Base-by-base conservation (phyloP, 2,888 invertebrate species). In the Axea sp. region DNA sequence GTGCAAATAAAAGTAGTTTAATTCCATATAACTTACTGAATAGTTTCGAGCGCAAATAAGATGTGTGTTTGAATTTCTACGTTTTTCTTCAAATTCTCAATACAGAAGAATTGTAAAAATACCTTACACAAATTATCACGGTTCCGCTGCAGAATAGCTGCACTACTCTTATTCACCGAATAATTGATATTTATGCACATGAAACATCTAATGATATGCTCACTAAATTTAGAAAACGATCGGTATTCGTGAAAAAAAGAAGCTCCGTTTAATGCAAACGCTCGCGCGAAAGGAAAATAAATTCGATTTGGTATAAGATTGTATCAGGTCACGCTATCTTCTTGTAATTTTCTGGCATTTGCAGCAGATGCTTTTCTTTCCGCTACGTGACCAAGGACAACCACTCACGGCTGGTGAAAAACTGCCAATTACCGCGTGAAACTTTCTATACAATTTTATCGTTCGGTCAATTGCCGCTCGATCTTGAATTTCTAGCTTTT, bases 321-420 rank as follows among this genome's bases (percentile, higher is more conserved):
- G 55, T 71, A 71, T 71, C 47, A 22, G 28, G 71, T 62, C 55
- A 64, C 71, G 62, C 57, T 45, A 64, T 62, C 55, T 64, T 47
- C 28, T 39, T 49, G 28, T 51, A 71, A 60, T 69, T 69, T 60
- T 59, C 59, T 35, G 43, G 35, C 15, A 26, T 30, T 43, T 35
- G 33, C 30, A 12, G 9, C n/a, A 15, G 24, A 9, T 69, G 51
- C 51, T 51, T 59, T 59, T 45, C 68, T 53, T 49, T 45, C 51
- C 31, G 9, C 49, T 59, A 51, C 68, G 60, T 60, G 68, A 68
- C 60, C 37, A 45, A 43, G 37, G 51, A 68, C 41, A 59, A 41
- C 30, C 30, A 5, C 49, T 37, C 31, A n/a, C 24, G 19, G 55
- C 6, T 47, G 11, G 43, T n/a, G 39, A 47, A 55, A 55, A 47